Conservation (phyloP, 2,888 invertebrate species). For the Dexiosoma caninum region DNA sequence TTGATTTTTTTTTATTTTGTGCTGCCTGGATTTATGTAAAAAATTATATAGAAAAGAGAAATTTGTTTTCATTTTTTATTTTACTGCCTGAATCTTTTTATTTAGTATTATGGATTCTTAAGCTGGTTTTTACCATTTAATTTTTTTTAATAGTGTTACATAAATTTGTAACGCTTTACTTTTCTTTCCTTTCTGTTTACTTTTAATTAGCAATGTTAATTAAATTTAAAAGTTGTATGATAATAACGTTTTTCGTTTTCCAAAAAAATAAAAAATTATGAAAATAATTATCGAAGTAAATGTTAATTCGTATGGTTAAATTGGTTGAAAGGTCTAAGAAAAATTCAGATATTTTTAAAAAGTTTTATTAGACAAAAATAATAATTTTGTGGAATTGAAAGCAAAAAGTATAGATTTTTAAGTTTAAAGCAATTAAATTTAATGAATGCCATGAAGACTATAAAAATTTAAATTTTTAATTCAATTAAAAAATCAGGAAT, state of each 20-base stretch:
- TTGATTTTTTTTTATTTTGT: slow-evolving; percentile 30
- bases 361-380: neutral
- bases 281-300: neutral
- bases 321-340: neutral
- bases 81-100: slow-evolving; percentile 48
- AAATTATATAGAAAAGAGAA: slow-evolving; percentile 49
- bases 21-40: neutral
- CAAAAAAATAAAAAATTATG: neutral
- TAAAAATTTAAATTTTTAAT: neutral
- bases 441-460: neutral
- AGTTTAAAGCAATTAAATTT: neutral
- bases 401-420: neutral
- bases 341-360: neutral
- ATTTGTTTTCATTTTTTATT: slow-evolving; percentile 50
- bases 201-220: slow-evolving; percentile 44
- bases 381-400: neutral
- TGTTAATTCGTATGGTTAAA: neutral
- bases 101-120: slow-evolving; percentile 52
- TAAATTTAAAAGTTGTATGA: slow-evolving; percentile 13
- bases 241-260: neutral
- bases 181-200: neutral
- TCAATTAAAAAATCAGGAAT: neutral
- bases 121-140: slow-evolving; percentile 42
- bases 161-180: slow-evolving; percentile 26
- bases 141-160: slow-evolving; percentile 30